Conservation (phyloP, 2,797 vertebrate genomes). For the Taeniopygia guttata region DNA sequence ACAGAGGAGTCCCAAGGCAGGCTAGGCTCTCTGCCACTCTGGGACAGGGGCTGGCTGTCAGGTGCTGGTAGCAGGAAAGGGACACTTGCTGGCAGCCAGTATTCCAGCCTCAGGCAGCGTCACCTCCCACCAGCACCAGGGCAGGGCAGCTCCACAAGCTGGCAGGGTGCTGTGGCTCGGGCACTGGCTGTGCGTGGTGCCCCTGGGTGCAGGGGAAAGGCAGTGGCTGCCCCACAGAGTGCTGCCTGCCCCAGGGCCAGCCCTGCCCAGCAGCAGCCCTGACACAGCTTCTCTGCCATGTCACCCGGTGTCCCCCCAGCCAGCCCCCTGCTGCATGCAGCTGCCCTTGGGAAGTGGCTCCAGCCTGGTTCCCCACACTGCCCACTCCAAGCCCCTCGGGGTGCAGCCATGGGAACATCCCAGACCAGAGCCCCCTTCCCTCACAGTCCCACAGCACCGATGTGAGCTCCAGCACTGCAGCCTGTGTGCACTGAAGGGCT, state of each 20-base stretch:
- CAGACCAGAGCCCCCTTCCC: neutral
- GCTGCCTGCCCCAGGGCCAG: neutral
- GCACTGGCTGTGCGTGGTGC: accelerated
- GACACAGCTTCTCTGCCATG: accelerated
- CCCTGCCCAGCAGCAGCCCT: neutral
- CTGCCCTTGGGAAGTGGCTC: accelerated
- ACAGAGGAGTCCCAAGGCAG: neutral
- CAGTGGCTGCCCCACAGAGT: neutral
- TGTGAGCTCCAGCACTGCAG: neutral
- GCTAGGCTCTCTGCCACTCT: neutral
- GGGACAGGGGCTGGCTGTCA: neutral
- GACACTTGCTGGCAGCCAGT: neutral
- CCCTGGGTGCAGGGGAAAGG: neutral
- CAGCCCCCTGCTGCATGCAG: neutral
- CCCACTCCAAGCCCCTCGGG: neutral
- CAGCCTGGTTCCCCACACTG: neutral
- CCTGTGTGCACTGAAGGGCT: neutral
- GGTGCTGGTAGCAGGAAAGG: neutral
- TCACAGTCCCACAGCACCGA: accelerated
- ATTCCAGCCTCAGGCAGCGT: neutral
- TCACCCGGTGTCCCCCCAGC: accelerated
- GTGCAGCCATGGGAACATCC: neutral
- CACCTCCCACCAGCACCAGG: neutral
- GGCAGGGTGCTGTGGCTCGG: neutral
- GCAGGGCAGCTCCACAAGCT: neutral